Evolutionary conservation across 2,797 vertebrate genomes (phyloP).

Genomic region (Peromyscus nudipes): DNA sequence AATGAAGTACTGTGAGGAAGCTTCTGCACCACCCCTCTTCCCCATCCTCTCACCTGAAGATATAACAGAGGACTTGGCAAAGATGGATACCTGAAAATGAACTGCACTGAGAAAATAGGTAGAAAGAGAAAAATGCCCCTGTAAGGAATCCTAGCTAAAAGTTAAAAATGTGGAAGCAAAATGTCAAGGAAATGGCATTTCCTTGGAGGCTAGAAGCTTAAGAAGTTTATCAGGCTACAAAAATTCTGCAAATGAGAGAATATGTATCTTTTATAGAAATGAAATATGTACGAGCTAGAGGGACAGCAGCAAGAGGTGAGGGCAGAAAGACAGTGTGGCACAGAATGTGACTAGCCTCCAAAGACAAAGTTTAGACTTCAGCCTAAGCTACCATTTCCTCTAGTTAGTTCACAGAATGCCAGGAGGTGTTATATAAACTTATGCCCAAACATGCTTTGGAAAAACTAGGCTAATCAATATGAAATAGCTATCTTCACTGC

Average conservation of each 20-base stretch:
- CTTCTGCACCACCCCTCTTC: background rate
- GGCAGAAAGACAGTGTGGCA: background rate
- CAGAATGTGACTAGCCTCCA: background rate
- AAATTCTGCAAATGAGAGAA: background rate
- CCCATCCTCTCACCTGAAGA: background rate
- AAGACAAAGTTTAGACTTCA: background rate
- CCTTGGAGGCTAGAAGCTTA: background rate
- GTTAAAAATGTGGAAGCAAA: conserved; percentile 7
- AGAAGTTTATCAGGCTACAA: background rate
- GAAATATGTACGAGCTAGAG: background rate
- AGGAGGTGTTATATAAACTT: background rate
- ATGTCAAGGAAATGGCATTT: conserved; percentile 11
- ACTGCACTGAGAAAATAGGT: background rate
- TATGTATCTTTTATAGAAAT: background rate
- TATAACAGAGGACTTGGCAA: background rate
- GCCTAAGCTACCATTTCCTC: background rate
- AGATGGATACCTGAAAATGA: background rate
- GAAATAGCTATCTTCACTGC: background rate
- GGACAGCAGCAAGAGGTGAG: background rate
- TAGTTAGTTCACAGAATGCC: background rate
- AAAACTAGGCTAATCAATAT: background rate
- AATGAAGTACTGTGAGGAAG: background rate
- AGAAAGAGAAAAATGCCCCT: background rate
- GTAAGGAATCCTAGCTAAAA: background rate
- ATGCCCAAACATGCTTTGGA: background rate